phyloP scores from a whole-genome alignment of 2,113 vertebrate genomes.

The Hippocampus comes region DNA sequence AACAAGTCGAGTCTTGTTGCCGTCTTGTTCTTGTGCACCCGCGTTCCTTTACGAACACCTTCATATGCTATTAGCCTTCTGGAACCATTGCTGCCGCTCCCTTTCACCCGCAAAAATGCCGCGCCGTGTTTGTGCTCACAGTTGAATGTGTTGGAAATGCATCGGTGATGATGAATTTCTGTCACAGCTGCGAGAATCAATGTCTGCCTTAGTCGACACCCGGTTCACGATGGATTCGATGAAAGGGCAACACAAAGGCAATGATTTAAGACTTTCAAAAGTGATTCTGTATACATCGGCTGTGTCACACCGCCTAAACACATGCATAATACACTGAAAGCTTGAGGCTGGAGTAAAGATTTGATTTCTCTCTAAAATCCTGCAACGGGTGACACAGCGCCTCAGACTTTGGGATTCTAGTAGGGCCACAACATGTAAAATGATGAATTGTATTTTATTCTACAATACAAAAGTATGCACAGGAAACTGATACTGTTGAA shows the following conservation, averaged over 20 bases:
- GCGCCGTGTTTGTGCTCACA: conserved; percentile 35
- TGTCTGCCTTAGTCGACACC: conserved; percentile 62
- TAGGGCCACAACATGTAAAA: background rate
- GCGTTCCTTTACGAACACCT: background rate
- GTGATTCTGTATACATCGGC: background rate
- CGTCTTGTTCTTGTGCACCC: background rate
- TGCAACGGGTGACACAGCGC: background rate
- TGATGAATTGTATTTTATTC: background rate
- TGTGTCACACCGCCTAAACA: background rate
- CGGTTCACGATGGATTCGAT: conserved; percentile 39
- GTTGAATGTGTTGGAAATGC: conserved; percentile 36
- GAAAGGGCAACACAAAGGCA: conserved; percentile 69
- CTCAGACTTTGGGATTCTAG: background rate
- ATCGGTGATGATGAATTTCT: conserved; percentile 45
- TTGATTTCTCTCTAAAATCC: background rate
- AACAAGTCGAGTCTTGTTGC: background rate
- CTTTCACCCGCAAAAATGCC: background rate
- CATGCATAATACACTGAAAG: background rate
- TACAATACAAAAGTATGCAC: background rate
- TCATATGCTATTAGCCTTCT: too few relatives aligned
- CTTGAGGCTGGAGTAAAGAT: background rate
- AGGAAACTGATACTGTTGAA: background rate
- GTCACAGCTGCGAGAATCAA: conserved; percentile 50
- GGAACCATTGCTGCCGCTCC: background rate
- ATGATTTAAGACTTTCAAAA: background rate